Conservation (phyloP, 2,113 vertebrate species). For the Poecile atricapillus region DNA sequence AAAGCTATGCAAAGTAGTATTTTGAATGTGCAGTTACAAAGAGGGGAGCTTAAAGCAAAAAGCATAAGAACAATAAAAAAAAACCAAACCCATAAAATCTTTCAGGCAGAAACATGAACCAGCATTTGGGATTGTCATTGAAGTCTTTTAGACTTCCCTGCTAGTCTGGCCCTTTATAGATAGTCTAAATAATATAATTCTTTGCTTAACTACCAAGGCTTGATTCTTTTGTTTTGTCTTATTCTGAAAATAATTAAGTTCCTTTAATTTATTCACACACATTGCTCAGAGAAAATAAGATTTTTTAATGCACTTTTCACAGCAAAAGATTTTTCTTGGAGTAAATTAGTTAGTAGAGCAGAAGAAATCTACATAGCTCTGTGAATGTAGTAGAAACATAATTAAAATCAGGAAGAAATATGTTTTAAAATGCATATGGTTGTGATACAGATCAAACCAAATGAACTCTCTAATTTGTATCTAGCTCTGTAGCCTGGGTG, state of each 20-base stretch:
- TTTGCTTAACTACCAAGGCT: not conserved
- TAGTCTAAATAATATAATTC: conserved; percentile 26
- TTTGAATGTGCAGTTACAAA: not conserved
- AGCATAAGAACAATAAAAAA: not conserved
- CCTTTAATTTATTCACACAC: conserved; percentile 44
- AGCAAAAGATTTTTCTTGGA: conserved; percentile 51
- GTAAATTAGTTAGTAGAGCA: conserved; percentile 42
- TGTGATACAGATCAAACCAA: conserved; percentile 41
- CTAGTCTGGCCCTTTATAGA: conserved; percentile 44
- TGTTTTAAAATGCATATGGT: conserved; percentile 13
- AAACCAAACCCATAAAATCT: not conserved
- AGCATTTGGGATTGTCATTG: not conserved
- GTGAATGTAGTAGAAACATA: conserved; percentile 6
- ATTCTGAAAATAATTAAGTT: conserved; percentile 60
- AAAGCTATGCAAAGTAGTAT: not conserved
- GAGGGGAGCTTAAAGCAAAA: not conserved
- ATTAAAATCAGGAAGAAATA: conserved; percentile 44
- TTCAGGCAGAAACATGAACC: not conserved
- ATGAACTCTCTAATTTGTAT: conserved; percentile 35
- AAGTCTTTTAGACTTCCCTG: not conserved
- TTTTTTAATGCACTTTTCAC: conserved; percentile 40
- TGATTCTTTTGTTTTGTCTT: conserved; percentile 39
- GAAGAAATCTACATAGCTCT: conserved; percentile 34
- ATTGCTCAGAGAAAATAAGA: conserved; percentile 45
- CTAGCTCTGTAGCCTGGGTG: not conserved